phyloP scores from a whole-genome alignment of 2,797 vertebrate genomes.

The Bradypus variegatus region DNA sequence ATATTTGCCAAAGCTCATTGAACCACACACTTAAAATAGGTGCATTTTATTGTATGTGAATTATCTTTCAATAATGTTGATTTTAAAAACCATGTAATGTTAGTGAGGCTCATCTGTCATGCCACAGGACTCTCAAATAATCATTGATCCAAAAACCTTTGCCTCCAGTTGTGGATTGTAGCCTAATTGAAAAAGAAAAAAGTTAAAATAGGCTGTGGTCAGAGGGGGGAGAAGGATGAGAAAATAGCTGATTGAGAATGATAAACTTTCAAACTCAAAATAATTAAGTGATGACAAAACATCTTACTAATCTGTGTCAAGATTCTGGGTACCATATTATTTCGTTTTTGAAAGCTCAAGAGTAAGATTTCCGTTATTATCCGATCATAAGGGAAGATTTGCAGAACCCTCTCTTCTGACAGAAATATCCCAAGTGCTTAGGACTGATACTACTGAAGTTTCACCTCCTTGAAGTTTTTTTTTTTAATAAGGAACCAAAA shows the following conservation, averaged over 20 bases:
- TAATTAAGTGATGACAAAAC: not conserved
- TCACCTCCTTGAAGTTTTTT: slow-evolving; percentile 10
- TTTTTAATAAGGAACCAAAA: slow-evolving; percentile 30
- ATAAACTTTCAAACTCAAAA: slow-evolving; percentile 12
- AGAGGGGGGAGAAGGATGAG: not conserved
- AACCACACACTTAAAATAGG: not conserved
- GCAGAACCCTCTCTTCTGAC: not conserved
- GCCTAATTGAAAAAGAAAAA: not conserved
- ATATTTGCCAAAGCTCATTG: not conserved
- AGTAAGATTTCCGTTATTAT: not conserved
- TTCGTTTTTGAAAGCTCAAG: not conserved
- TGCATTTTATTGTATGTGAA: not conserved
- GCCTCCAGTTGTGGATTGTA: not conserved
- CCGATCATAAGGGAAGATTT: not conserved
- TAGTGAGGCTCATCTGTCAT: not conserved
- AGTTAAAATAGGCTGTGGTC: not conserved
- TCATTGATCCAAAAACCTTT: not conserved
- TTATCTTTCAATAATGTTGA: not conserved
- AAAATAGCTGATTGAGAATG: not conserved
- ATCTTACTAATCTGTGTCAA: not conserved
- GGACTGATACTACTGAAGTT: slow-evolving; percentile 30
- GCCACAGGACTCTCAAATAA: not conserved
- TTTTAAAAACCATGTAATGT: not conserved
- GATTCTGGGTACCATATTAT: not conserved
- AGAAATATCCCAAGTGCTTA: slow-evolving; percentile 7